Conservation (phyloP, 2,888 invertebrate species). For the Synanthedon vespiformis region DNA sequence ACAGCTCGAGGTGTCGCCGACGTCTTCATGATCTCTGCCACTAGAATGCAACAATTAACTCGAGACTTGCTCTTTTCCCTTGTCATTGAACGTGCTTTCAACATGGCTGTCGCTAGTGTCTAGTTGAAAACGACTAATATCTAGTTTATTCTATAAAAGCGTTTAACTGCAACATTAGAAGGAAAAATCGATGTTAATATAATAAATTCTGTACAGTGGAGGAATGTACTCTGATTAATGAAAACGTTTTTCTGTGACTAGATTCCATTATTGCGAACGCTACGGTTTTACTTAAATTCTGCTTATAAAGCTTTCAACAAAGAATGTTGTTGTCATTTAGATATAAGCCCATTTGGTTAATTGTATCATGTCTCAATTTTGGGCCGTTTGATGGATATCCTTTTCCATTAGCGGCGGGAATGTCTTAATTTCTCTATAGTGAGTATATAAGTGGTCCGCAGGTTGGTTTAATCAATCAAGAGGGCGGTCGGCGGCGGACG, state of each 20-base stretch:
- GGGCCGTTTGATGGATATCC: conserved; percentile 47
- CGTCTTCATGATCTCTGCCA: conserved; percentile 43
- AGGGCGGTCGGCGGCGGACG: conserved; percentile 16
- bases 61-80: conserved; percentile 5
- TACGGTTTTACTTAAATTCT: no score
- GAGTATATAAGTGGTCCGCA: conserved; percentile 41
- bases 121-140: no score
- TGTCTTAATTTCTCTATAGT: conserved; percentile 51
- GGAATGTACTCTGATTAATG: no score
- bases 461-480: conserved; percentile 52
- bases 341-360: conserved; percentile 19
- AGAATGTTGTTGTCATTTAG: conserved; percentile 37
- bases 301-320: conserved; percentile 11
- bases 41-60: conserved; percentile 25
- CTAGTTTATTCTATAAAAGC: no score
- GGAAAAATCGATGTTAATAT: no score
- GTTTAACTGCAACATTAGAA: no score
- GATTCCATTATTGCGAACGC: no score
- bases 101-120: not conserved
- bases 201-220: no score
- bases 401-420: conserved; percentile 48
- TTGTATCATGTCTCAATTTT: not conserved
- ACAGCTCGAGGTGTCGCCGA: conserved; percentile 25
- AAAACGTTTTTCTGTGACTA: no score
- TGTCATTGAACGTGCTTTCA: not conserved